Evolutionary conservation across 2,888 invertebrate species (phyloP), one percentile per base, ranked within the genome.

Genomic region (Nomada lathburiana): DNA sequence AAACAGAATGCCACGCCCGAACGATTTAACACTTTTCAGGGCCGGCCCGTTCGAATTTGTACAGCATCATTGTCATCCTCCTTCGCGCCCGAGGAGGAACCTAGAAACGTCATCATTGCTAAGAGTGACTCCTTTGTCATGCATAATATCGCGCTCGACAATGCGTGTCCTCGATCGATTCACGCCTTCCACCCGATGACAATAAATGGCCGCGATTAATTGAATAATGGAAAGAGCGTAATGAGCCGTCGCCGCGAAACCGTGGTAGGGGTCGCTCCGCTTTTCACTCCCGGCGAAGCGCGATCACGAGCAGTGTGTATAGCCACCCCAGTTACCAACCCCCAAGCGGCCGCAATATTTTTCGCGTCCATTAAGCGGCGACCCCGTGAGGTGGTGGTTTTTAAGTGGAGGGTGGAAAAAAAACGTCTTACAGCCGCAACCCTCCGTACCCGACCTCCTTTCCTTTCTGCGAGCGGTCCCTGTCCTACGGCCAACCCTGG

Each of bases 191-290:
- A 76, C 73, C 83, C 9, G 81, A 87, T 84, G 88, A 87, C 90
- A 90, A 92, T 90, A 92, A 92, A 92, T 89, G 90, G 86, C 84
- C 80, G 81, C 89, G 89, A 92, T 92, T 91, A 92, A 92, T 92
- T 90, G 90, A 91, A 91, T 92, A 92, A 92, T 91, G 89, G 89
- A 91, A 91, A 89, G 89, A 86, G 88, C 84, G 89, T 91, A 92
- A 92, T 91, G 88, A 90, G 87, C 86, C 86, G 79, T 82, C 87
- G 80, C 88, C 77, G 60, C 63, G 65, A 65, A 70, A 52, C 18
- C 26, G 44, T 53, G 23, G 68, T 7, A 20, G 20, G 65, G 50
- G n/a, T 13, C 47, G 47, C 47, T 47, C 42, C 44, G 83, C 65
- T 87, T 85, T 84, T 87, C 88, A 79, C 72, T 84, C 63, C 20